These are phyloP conservation scores for Neopelma chrysocephalum DNA, from an alignment of 2,797 vertebrate genomes.

Conservation along the genomic window DNA sequence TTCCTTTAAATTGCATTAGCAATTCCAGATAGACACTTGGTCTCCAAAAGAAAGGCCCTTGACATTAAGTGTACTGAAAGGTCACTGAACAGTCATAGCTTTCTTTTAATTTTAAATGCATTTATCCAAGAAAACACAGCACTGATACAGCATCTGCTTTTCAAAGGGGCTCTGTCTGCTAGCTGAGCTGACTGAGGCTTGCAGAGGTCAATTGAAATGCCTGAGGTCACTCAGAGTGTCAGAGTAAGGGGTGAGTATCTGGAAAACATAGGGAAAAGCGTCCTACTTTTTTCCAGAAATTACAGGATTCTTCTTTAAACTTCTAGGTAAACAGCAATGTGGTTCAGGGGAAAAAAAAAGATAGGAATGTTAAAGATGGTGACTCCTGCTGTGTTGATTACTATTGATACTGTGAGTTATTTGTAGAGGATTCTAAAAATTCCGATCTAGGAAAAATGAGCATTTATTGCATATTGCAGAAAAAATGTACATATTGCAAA, in stretches of 20 bases:
- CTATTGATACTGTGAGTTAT: constrained; percentile 20
- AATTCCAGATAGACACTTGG: constrained; percentile 43
- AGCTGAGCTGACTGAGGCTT: constrained; percentile 3
- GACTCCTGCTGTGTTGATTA: constrained; percentile 31
- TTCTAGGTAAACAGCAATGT: not conserved
- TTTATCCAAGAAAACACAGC: constrained; percentile 41
- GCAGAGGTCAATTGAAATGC: constrained; percentile 35
- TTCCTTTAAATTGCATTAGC: constrained; percentile 37
- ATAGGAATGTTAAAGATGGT: not conserved
- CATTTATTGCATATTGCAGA: too few species aligned
- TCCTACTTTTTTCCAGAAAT: not conserved
- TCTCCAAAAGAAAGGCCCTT: constrained; percentile 40
- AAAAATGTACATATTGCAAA: not conserved
- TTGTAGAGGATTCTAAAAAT: constrained; percentile 30
- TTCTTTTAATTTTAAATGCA: constrained; percentile 60
- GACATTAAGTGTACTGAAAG: constrained; percentile 56
- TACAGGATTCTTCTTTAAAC: not conserved
- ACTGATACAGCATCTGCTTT: constrained; percentile 44
- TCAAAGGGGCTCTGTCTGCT: constrained; percentile 35
- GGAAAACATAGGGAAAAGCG: not conserved
- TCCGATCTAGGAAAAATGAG: not conserved
- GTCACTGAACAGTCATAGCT: constrained; percentile 51
- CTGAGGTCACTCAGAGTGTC: constrained; percentile 39
- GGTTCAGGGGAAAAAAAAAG: not conserved
- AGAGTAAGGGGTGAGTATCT: not conserved